Base-by-base conservation (phyloP, 2,797 vertebrate genomes). In the Aotus griseimembra region DNA sequence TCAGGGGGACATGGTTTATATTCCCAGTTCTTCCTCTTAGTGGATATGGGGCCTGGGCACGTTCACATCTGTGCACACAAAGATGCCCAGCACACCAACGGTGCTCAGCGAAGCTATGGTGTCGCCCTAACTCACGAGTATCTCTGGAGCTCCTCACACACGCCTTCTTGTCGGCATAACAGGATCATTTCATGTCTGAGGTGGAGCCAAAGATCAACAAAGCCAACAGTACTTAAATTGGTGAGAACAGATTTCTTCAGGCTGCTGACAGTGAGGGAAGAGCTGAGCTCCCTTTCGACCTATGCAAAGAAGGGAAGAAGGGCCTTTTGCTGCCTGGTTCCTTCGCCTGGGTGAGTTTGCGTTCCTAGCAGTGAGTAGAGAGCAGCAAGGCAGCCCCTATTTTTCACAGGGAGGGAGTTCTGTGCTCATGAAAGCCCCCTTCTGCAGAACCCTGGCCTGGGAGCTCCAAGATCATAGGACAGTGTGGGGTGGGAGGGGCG, bases 221-320 rank as follows among this genome's bases (percentile, higher is more conserved):
- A 26, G 48, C 4, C 0, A 3, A n/a, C 15, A 0, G 1, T 8
- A 4, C 4, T 61, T 61, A 75, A 61, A 9, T 44, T 2, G 1
- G n/a, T 52, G 46, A 64, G 33, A 15, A 55, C 4, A 33, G 44
- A 13, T 19, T 67, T n/a, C 33, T 28, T 46, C 48, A 58, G 73
- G 1, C 33, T 4, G 17, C 80, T 30, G 52, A 19, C 24, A 1
- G 22, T 5, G 0, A 22, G n/a, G 79, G 36, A 9, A 28, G 30
- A 55, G 44, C 57, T 67, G 72, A 76, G 44, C 44, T 22, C 64
- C 15, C 14, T 36, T 67, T 0, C 22, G 7, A 28, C 30, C 10
- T 4, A 11, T 15, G 50, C 81, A 50, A 39, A 85, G n/a, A 52
- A 72, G 6, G 64, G 33, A 67, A 67, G 61, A 67, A 67, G 64